Conservation (phyloP, 2,113 vertebrate genomes). For the Ciconia maguari region DNA sequence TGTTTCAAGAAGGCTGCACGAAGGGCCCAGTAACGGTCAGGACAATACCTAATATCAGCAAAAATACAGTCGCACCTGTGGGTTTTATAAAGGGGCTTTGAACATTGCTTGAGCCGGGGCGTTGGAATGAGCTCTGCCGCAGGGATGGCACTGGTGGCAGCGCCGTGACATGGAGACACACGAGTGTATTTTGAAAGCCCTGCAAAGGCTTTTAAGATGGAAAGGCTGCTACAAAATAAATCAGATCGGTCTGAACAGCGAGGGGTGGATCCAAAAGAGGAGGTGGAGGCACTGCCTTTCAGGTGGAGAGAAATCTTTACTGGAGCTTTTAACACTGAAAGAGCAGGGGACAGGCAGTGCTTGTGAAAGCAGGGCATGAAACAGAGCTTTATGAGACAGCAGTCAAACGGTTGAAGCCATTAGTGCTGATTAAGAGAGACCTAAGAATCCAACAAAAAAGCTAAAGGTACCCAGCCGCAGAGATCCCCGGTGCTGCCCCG, state of each 20-base stretch:
- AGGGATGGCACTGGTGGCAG: background rate
- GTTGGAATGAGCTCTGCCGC: background rate
- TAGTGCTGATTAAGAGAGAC: background rate
- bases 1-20: background rate
- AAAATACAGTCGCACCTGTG: background rate
- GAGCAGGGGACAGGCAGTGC: background rate
- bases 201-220: background rate
- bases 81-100: background rate
- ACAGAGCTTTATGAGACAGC: background rate
- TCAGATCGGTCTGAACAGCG: background rate
- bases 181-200: background rate
- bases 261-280: background rate
- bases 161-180: background rate
- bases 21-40: background rate
- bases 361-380: background rate
- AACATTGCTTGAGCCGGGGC: fast-evolving
- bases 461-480: background rate
- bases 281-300: background rate
- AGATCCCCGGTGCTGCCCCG: background rate
- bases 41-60: background rate
- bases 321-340: background rate
- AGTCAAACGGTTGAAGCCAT: background rate
- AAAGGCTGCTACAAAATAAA: background rate
- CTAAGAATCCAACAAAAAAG: background rate
- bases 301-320: background rate